Percentiles rank a stretch among this genome's conserved stretches.
These are phyloP conservation scores for Aegypius monachus DNA, from an alignment of 2,113 vertebrate species.

Conservation along the genomic window DNA sequence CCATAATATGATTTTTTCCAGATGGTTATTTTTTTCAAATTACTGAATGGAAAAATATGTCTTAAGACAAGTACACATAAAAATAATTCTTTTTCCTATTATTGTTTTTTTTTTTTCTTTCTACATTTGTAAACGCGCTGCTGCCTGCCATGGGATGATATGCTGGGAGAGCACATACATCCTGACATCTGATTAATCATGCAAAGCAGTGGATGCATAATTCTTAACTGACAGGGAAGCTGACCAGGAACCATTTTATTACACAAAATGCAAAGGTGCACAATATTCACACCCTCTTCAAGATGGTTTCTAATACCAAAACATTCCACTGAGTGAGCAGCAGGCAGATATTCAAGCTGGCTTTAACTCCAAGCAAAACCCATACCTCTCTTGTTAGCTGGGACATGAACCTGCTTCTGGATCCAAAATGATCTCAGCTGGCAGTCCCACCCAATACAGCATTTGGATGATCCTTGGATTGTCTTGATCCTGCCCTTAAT, in stretches of 20 bases:
- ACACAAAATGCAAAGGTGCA: constrained; percentile 56
- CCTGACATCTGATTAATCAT: constrained; percentile 75
- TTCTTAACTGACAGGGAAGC: constrained; percentile 70
- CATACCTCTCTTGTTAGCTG: not conserved
- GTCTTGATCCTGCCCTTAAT: not conserved
- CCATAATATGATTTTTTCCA: constrained; percentile 80
- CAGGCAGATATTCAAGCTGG: not conserved
- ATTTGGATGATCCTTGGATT: not conserved
- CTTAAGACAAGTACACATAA: constrained; percentile 72
- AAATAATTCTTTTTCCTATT: constrained; percentile 73
- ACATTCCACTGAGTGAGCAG: not conserved
- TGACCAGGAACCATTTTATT: constrained; percentile 68
- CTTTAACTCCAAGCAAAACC: not conserved
- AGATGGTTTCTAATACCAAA: not conserved
- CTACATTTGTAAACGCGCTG: constrained; percentile 53
- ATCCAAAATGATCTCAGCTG: constrained; percentile 19
- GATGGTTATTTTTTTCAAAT: constrained; percentile 78
- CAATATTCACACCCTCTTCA: constrained; percentile 36
- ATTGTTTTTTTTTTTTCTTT: constrained; percentile 36
- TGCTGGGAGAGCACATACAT: constrained; percentile 59
- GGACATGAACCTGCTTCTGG: not conserved
- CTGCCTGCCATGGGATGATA: constrained; percentile 64
- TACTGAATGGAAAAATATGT: constrained; percentile 76
- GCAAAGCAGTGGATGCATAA: constrained; percentile 50
- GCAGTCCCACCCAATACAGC: not conserved